Evolutionary conservation across 2,888 invertebrate genomes (phyloP).

Genomic region (Zygothrica quintamaculata): DNA sequence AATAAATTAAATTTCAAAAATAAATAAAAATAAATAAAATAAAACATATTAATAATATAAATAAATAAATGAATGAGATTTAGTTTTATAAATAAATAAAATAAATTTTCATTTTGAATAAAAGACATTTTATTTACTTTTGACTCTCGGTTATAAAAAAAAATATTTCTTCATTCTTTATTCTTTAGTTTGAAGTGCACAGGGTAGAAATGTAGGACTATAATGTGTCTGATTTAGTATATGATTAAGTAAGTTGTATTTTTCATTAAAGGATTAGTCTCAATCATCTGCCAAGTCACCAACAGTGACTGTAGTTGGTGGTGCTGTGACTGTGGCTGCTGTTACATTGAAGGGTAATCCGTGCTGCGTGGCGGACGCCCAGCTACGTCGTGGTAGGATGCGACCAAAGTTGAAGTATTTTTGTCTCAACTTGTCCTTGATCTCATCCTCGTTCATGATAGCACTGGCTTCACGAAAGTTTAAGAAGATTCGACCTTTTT

Average conservation of each 20-base stretch:
- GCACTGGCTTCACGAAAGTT: slow-evolving; percentile 84
- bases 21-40: no score
- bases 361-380: slow-evolving; percentile 83
- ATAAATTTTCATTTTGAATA: no score
- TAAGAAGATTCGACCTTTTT: slow-evolving; percentile 83
- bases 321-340: slow-evolving; percentile 54
- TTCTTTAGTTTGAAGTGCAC: slow-evolving; percentile 3
- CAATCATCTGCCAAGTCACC: slow-evolving; percentile 76
- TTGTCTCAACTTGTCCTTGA: slow-evolving; percentile 83
- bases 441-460: slow-evolving; percentile 84
- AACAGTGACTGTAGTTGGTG: slow-evolving; percentile 52
- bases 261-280: neutral
- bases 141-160: no score
- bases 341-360: slow-evolving; percentile 71
- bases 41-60: no score
- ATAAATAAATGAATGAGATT: no score
- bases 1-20: no score
- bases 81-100: no score
- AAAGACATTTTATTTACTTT: no score
- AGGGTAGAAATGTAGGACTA: slow-evolving; percentile 4
- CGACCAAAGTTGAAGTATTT: slow-evolving; percentile 83
- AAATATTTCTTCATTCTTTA: neutral
- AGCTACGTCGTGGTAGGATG: slow-evolving; percentile 82
- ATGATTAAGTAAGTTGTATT: neutral
- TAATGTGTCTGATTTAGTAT: neutral